Evolutionary conservation across 2,113 vertebrate genomes (phyloP).

Genomic region (Menura novaehollandiae): DNA sequence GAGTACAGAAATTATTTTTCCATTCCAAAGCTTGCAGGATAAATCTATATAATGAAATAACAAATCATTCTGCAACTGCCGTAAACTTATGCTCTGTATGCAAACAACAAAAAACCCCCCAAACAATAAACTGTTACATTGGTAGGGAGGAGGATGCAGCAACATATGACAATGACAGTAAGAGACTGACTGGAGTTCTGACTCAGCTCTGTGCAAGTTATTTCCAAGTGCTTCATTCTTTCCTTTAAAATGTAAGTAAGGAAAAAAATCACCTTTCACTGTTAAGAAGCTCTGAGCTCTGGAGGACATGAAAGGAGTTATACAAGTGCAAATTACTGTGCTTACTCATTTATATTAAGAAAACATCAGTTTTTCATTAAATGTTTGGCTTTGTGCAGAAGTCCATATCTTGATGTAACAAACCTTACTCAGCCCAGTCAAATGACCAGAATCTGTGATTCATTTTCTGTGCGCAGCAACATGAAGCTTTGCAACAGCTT

Average conservation of each 20-base stretch:
- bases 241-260: background rate
- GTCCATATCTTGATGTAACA: background rate
- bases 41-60: background rate
- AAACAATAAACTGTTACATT: background rate
- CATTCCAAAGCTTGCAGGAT: background rate
- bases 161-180: background rate
- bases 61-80: background rate
- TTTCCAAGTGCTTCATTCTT: background rate
- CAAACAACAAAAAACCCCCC: background rate
- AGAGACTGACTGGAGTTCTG: background rate
- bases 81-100: background rate
- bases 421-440: background rate
- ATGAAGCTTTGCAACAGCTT: background rate
- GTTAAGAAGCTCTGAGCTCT: background rate
- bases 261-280: background rate
- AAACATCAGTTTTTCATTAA: background rate
- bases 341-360: slow-evolving; percentile 15
- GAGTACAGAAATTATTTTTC: background rate
- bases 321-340: background rate
- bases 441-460: slow-evolving; percentile 6
- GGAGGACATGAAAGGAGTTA: background rate
- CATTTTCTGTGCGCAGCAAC: background rate
- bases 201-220: background rate
- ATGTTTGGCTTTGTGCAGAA: slow-evolving; percentile 5
- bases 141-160: background rate